Conservation (phyloP, 2,888 invertebrate species). For the Andrena trimmerana region DNA sequence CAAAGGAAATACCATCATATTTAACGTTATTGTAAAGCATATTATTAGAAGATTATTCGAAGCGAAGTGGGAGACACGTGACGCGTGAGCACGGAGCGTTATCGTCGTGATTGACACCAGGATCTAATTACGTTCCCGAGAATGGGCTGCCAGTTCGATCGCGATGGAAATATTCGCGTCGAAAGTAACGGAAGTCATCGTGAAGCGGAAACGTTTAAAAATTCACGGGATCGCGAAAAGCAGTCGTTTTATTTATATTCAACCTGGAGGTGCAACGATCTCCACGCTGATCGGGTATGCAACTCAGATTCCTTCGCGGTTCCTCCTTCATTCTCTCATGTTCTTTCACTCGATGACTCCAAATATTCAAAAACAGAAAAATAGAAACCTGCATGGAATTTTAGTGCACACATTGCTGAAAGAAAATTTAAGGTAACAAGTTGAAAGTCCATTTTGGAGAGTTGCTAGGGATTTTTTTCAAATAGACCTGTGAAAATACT, state of each 20-base stretch:
- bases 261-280: conserved; percentile 51
- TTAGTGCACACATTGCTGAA: too few relatives aligned
- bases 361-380: too few relatives aligned
- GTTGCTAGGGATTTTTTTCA: too few relatives aligned
- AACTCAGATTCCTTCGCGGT: not conserved
- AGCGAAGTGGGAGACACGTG: conserved; percentile 14
- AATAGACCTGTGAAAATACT: too few relatives aligned
- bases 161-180: conserved; percentile 10
- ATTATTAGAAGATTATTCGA: conserved; percentile 25
- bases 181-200: conserved; percentile 27
- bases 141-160: conserved; percentile 32
- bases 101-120: conserved; percentile 42
- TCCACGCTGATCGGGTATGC: not conserved
- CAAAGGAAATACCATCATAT: too few relatives aligned
- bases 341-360: not conserved
- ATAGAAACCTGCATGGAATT: too few relatives aligned
- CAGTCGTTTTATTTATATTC: conserved; percentile 50
- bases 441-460: too few relatives aligned
- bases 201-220: conserved; percentile 46
- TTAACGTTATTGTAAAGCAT: not conserved
- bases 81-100: not conserved
- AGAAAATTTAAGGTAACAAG: too few relatives aligned
- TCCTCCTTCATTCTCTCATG: too few relatives aligned
- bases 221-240: conserved; percentile 38
- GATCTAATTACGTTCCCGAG: conserved; percentile 40